A percentile compares a stretch with the other conserved stretches of the same genome.
Conservation (phyloP, 1,140 invertebrate genomes). For the Holotrichia oblita region DNA sequence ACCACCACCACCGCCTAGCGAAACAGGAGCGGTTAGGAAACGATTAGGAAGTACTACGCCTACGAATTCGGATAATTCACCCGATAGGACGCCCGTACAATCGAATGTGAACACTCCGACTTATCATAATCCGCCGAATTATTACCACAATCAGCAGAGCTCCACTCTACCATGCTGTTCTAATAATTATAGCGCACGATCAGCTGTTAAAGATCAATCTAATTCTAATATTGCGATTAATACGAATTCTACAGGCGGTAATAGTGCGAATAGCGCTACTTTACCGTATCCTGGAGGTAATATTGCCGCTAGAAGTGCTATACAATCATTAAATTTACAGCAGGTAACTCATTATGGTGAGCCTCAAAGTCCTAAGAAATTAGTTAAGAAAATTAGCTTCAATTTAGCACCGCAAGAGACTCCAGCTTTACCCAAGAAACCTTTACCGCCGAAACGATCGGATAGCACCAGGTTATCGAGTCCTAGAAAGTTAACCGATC, state of each 20-base stretch:
- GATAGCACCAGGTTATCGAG: conserved; percentile 75
- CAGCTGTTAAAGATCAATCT: conserved; percentile 56
- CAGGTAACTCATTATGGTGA: conserved; percentile 65
- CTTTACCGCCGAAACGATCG: conserved; percentile 75
- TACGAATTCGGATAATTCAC: conserved; percentile 58
- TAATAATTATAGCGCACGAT: conserved; percentile 54
- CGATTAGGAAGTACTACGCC: conserved; percentile 53
- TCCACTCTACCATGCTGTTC: conserved; percentile 50
- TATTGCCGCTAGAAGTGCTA: conserved; percentile 59
- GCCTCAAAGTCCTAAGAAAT: conserved; percentile 64
- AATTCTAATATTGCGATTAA: conserved; percentile 29
- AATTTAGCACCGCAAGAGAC: conserved; percentile 65
- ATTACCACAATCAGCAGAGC: conserved; percentile 53
- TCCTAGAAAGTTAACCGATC: conserved; percentile 80
- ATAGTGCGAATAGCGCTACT: background rate
- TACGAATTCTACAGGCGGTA: background rate
- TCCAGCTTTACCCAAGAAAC: conserved; percentile 64
- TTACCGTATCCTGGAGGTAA: background rate
- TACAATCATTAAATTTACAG: conserved; percentile 63
- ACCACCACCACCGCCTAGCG: conserved; percentile 70
- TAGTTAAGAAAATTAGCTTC: conserved; percentile 66
- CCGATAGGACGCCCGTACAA: conserved; percentile 60
- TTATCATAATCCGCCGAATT: conserved; percentile 56
- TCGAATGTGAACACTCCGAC: conserved; percentile 61
- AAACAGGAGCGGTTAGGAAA: conserved; percentile 62